Evolutionary conservation across 2,888 invertebrate genomes (phyloP), one percentile per base, ranked within the genome.

Genomic region (Cepaea hortensis): DNA sequence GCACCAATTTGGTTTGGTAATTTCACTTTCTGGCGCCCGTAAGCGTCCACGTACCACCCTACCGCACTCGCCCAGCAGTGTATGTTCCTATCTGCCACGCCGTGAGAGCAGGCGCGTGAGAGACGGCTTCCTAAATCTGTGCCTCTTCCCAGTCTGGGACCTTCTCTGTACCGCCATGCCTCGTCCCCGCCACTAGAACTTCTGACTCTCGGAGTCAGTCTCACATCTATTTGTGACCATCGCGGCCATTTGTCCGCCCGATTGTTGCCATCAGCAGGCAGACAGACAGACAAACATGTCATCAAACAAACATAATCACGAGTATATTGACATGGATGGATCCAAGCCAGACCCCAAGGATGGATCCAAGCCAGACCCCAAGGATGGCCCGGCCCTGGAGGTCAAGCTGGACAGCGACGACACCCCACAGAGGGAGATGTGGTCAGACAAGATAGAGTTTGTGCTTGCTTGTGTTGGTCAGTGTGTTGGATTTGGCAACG

Each of bases 401-500:
- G 70, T 77, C 9, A 89, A 87, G 72, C 65, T 85, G 46, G 86
- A 77, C 46, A 70, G 61, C 15, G 79, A 87, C 0, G 88, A 86
- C 80, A 62, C 77, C 5, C 86, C 88, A n/a, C 83, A 87, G 75
- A 73, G 92, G 61, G 92, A 92, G 76, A 55, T 85, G 23, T 92
- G 92, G 92, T 89, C 89, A 55, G 91, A 91, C 11, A 91, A 91
- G 75, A 88, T 92, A 23, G 92, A 92, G 86, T 92, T 92, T 82
- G 87, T 92, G 15, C 87, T 92, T 70, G 91, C 92, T 5, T 92
- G 92, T 88, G 90, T 92, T 3, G 92, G 92, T 15, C 91, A 91
- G 84, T 92, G 92, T 89, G 90, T 92, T 62, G 92, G 92, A 18
- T 87, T 92, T 11, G 92, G 92, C 3, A 92, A 92, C 84, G 91